phyloP scores from a whole-genome alignment of 2,888 invertebrate genomes.

The Melangyna quadrimaculata region DNA sequence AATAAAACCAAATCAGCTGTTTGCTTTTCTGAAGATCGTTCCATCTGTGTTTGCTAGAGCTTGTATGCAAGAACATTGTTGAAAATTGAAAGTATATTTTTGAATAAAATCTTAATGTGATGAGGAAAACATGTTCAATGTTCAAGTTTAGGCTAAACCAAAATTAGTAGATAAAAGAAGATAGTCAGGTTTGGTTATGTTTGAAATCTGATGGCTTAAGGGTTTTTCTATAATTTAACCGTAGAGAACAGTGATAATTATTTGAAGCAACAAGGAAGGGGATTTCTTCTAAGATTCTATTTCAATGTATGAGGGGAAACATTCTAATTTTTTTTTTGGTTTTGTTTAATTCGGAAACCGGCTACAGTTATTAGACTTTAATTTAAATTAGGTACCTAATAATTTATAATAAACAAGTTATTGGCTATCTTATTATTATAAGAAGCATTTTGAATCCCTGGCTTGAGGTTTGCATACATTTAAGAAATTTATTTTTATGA shows the following conservation, averaged over 20 bases:
- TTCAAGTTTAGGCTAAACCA: background rate
- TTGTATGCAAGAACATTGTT: background rate
- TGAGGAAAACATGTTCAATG: background rate
- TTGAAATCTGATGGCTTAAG: background rate
- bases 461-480: conserved; percentile 2
- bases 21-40: background rate
- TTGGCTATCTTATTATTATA: background rate
- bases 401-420: background rate
- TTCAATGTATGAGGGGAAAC: background rate
- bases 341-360: background rate
- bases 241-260: background rate
- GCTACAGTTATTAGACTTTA: background rate
- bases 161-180: background rate
- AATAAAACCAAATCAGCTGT: too few relatives aligned
- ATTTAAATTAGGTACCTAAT: background rate
- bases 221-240: background rate
- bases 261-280: background rate
- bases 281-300: background rate
- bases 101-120: background rate
- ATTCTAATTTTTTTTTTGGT: background rate
- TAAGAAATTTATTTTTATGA: background rate
- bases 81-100: background rate
- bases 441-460: background rate
- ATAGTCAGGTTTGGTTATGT: background rate
- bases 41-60: background rate